phyloP scores from a whole-genome alignment of 2,797 vertebrate species.

The Lycodopsis pacificus region DNA sequence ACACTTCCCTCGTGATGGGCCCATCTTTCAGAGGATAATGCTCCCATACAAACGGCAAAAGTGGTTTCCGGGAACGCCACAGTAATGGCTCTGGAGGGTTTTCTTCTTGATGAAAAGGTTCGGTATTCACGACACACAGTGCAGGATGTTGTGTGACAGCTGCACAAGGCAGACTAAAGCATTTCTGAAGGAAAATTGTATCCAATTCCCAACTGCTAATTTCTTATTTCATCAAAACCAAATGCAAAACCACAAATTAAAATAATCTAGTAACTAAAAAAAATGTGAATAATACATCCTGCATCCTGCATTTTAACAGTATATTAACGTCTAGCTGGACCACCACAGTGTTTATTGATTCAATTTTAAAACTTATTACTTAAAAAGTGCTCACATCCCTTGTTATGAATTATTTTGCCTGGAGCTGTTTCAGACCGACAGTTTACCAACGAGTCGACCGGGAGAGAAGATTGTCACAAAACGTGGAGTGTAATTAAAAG shows the following conservation, averaged over 20 bases:
- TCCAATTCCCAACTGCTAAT: background rate
- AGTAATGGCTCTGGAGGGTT: slow-evolving; percentile 13
- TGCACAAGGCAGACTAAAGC: slow-evolving; percentile 24
- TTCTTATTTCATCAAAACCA: slow-evolving; percentile 12
- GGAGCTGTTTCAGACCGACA: slow-evolving; percentile 39
- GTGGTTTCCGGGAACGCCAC: slow-evolving; percentile 39
- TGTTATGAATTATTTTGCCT: slow-evolving; percentile 36
- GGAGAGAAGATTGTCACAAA: slow-evolving; percentile 53
- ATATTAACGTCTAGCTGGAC: background rate
- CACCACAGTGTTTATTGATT: background rate
- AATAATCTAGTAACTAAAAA: background rate
- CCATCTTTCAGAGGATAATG: slow-evolving; percentile 26
- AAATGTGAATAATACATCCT: too few relatives aligned
- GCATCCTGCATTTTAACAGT: background rate
- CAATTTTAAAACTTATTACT: background rate
- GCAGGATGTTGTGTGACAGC: slow-evolving; percentile 38
- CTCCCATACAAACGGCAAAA: slow-evolving; percentile 24
- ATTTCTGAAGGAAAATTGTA: background rate
- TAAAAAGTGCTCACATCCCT: slow-evolving; percentile 14
- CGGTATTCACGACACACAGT: slow-evolving; percentile 5
- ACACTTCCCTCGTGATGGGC: slow-evolving; percentile 26
- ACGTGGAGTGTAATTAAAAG: slow-evolving; percentile 57
- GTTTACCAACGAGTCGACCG: slow-evolving; percentile 44
- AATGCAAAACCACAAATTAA: slow-evolving; percentile 16
- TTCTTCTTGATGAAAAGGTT: slow-evolving; percentile 21